phyloP scores from a whole-genome alignment of 2,113 vertebrate genomes.

The Propithecus coquereli region DNA sequence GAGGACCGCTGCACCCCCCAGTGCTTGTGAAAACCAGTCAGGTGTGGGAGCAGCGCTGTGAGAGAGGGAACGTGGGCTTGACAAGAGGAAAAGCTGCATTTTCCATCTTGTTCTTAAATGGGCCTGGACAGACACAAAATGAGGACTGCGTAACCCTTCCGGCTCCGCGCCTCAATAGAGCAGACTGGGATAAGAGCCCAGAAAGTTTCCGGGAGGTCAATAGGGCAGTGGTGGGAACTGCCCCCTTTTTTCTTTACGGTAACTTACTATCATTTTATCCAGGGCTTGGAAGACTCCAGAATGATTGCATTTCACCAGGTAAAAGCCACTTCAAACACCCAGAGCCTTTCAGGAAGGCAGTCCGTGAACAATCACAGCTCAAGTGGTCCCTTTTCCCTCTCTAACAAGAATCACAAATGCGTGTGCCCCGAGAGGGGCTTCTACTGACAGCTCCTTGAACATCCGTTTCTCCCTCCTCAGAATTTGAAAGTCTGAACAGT shows the following conservation, averaged over 20 bases:
- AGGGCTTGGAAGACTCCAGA: background rate
- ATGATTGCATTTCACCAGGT: background rate
- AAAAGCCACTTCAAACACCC: background rate
- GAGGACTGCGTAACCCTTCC: background rate
- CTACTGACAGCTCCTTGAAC: background rate
- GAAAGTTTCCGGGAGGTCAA: background rate
- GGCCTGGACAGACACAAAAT: background rate
- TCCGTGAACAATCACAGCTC: background rate
- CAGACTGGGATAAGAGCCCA: background rate
- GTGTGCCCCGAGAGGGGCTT: background rate
- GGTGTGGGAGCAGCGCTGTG: background rate
- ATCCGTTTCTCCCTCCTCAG: background rate
- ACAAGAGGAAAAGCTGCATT: background rate
- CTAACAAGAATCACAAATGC: background rate
- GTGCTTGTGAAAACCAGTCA: constrained; percentile 28
- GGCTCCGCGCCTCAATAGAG: background rate
- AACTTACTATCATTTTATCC: background rate
- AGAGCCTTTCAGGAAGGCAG: background rate
- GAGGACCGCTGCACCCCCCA: background rate
- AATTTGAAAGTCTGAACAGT: constrained; percentile 30
- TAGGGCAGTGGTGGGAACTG: background rate
- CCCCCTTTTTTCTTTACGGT: background rate
- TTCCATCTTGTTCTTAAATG: background rate
- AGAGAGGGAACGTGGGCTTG: constrained; percentile 17
- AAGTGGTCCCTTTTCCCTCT: background rate